Percentiles rank a stretch among this genome's conserved stretches.
These are phyloP conservation scores for Charaxes varanes DNA, from an alignment of 1,140 invertebrate species.

Conservation along the genomic window DNA sequence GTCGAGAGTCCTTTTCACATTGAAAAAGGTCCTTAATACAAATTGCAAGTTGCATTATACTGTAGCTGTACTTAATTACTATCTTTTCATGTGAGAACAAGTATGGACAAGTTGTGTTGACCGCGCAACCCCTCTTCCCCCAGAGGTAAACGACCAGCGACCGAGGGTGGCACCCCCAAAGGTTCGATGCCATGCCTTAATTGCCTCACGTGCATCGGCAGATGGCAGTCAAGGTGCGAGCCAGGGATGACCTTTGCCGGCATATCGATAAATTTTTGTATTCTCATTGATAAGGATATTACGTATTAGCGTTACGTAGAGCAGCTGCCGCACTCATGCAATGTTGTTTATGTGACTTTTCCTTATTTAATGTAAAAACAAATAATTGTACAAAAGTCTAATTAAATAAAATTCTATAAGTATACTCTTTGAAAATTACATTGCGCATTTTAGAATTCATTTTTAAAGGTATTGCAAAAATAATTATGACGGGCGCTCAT, in stretches of 20 bases:
- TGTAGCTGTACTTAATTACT: slow-evolving; percentile 12
- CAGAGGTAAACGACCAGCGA: slow-evolving; percentile 59
- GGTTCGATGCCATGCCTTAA: slow-evolving; percentile 46
- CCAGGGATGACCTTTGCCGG: slow-evolving; percentile 44
- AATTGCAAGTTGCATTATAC: too few species aligned
- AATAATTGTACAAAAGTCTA: too few species aligned
- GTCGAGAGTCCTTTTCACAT: too few species aligned
- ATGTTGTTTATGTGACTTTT: neutral
- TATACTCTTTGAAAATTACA: too few species aligned
- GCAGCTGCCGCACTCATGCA: slow-evolving; percentile 14
- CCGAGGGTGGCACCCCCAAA: slow-evolving; percentile 60
- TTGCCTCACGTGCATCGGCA: slow-evolving; percentile 65
- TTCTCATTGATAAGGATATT: slow-evolving; percentile 26
- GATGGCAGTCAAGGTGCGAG: slow-evolving; percentile 67
- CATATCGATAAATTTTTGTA: slow-evolving; percentile 45
- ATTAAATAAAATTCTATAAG: too few species aligned
- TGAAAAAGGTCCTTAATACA: too few species aligned
- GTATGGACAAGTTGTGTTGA: slow-evolving; percentile 41
- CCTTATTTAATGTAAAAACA: too few species aligned
- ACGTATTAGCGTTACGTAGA: slow-evolving; percentile 7
- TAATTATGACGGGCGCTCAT: too few species aligned
- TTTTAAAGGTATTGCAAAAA: too few species aligned
- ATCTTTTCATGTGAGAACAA: slow-evolving; percentile 32
- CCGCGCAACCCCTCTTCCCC: slow-evolving; percentile 44
- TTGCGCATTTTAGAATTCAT: too few species aligned